These are phyloP conservation scores for Phenganax stokvisi DNA, from an alignment of 92 coral and sea anemone genomes.

Conservation along the genomic window DNA sequence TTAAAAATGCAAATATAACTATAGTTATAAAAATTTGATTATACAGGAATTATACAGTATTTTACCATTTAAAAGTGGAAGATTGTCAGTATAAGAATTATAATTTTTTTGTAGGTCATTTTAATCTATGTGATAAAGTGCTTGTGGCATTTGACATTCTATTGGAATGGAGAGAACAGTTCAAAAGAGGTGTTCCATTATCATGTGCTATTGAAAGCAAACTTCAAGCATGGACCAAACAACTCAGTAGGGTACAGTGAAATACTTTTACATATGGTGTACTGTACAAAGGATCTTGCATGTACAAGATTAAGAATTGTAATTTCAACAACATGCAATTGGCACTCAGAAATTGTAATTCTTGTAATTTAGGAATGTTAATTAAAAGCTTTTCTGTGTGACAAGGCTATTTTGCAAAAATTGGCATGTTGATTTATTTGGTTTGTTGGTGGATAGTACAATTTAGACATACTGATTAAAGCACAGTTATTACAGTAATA, in stretches of 20 bases:
- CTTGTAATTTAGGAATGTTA: too few relatives aligned
- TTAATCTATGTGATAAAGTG: not conserved
- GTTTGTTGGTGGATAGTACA: not conserved
- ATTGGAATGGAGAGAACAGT: not conserved
- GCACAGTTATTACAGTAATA: not conserved
- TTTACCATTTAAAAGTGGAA: too few relatives aligned
- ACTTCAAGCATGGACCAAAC: not conserved
- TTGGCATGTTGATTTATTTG: too few relatives aligned
- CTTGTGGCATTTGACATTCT: not conserved
- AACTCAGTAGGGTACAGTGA: not conserved
- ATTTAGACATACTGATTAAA: not conserved
- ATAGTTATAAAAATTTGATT: too few relatives aligned
- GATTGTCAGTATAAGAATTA: too few relatives aligned
- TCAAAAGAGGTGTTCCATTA: not conserved
- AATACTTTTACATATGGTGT: not conserved
- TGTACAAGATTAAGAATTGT: not conserved
- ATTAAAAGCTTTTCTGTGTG: too few relatives aligned
- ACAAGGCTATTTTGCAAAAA: too few relatives aligned
- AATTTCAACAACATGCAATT: too few relatives aligned
- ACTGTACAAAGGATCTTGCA: not conserved
- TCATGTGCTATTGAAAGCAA: not conserved
- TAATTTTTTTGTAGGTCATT: not conserved
- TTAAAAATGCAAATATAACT: too few relatives aligned
- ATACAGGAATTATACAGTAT: too few relatives aligned
- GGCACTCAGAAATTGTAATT: too few relatives aligned